Evolutionary conservation across 2,888 invertebrate species (phyloP), one percentile per base, ranked within the genome.

Genomic region (Lycia hirtaria): DNA sequence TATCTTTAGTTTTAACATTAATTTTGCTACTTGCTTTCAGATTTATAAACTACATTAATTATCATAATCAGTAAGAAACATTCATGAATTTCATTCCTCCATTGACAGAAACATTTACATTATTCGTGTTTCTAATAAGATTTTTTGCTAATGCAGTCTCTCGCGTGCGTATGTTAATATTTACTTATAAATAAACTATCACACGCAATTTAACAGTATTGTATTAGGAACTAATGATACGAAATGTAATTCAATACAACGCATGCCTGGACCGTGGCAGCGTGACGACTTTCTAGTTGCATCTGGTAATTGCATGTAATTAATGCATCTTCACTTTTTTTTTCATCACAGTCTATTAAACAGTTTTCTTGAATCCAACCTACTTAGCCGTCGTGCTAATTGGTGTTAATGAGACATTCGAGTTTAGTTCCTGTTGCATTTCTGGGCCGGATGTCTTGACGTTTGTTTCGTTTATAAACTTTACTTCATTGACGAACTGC

Each of bases 291-390:
- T 90, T 91, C 91, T 76, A 79, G 68, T 57, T 80, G 81, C 81
- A 88, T 88, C 87, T 85, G 71, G 69, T 85, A 85, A 87, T 87
- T 81, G 76, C 80, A 75, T 76, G 79, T 75, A 83, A 85, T 90
- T 87, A 89, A 81, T 80, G 77, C 75, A 87, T 88, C 89, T 88
- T 85, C 81, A 82, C 84, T 83, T 88, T 89, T 88, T 81, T 80
- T 81, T 81, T 78, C 72, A 51, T 26, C 73, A 83, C 83, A 87
- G 75, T 91, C 91, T 91, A 92, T 91, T 92, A 83, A 87, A 62
- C 82, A 78, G 76, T 83, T 80, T 78, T 81, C 85, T 83, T 76
- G 74, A 19, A 57, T 64, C 60, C 75, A 78, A 71, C 80, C 81
- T 73, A 81, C 77, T 80, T 81, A 73, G 69, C 72, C 66, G 75